Conservation (phyloP, 2,113 vertebrate genomes). For the Pseudorectes ferrugineus region DNA sequence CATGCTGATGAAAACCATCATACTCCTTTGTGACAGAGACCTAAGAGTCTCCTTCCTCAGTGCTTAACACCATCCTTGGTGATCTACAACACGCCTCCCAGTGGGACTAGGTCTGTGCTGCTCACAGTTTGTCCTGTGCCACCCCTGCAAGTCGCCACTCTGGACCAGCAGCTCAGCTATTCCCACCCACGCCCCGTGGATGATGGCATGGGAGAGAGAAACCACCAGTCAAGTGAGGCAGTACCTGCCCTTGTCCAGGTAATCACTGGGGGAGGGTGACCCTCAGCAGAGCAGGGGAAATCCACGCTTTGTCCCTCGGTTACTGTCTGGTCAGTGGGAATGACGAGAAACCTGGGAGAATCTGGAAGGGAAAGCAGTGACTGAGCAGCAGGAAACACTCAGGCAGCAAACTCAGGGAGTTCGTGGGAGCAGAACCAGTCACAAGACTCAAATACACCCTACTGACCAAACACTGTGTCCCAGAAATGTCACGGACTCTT, state of each 20-base stretch:
- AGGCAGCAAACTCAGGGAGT: not conserved
- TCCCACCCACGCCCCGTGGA: not conserved
- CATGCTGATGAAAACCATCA: not conserved
- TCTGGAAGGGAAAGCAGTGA: slow-evolving; percentile 58
- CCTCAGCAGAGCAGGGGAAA: slow-evolving; percentile 83
- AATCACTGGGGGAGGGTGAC: slow-evolving; percentile 82
- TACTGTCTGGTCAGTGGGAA: slow-evolving; percentile 81
- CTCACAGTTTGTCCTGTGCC: not conserved
- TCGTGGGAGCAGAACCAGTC: not conserved
- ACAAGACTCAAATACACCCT: not conserved
- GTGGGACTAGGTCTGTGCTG: not conserved
- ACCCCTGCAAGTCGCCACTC: not conserved
- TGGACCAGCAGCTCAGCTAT: not conserved
- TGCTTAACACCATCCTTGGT: not conserved
- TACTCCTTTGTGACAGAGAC: not conserved
- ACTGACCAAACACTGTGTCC: fast-evolving
- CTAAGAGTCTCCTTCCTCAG: not conserved
- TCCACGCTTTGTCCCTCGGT: slow-evolving; percentile 85
- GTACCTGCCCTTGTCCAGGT: slow-evolving; percentile 87
- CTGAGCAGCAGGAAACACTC: not conserved
- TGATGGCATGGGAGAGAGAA: not conserved
- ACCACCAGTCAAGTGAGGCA: fast-evolving
- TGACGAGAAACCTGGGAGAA: slow-evolving; percentile 79
- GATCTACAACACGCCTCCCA: not conserved
- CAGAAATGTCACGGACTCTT: not conserved